Evolutionary conservation across 30 jellyfish, hydroid and myxozoan genomes (phyloP).

Genomic region (Sanderia malayensis): DNA sequence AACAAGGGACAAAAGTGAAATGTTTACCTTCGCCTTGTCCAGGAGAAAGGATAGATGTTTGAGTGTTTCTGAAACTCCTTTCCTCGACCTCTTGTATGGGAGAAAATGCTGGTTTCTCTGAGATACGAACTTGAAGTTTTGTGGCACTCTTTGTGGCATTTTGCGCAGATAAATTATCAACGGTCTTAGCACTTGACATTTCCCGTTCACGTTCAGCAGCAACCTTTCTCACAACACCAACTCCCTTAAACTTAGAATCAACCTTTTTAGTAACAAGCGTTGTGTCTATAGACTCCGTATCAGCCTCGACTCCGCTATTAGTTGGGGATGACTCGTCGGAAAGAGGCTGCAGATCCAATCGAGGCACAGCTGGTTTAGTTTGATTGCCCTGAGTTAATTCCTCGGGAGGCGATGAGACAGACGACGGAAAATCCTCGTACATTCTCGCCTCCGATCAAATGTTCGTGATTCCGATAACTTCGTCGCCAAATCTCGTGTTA

Average conservation of each 20-base stretch:
- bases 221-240: background rate
- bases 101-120: slow-evolving; percentile 75
- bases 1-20: background rate
- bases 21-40: background rate
- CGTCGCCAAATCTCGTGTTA: background rate
- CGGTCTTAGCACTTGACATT: background rate
- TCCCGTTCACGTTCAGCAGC: background rate
- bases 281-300: background rate
- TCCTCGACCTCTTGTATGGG: slow-evolving; percentile 77
- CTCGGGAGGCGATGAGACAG: background rate
- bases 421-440: background rate
- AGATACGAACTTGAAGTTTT: slow-evolving; percentile 17
- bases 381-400: background rate
- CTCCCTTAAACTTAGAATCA: background rate
- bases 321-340: background rate
- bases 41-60: slow-evolving; percentile 5
- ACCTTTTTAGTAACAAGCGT: background rate
- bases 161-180: background rate
- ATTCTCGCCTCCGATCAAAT: background rate
- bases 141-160: slow-evolving; percentile 10
- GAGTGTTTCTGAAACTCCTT: slow-evolving; percentile 25
- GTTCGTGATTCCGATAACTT: background rate
- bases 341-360: background rate
- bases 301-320: slow-evolving; percentile 4
- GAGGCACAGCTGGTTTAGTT: background rate